Percentiles rank a stretch among this genome's conserved stretches.
These are phyloP conservation scores for Oreochromis mossambicus DNA, from an alignment of 2,797 vertebrate genomes.

Conservation along the genomic window DNA sequence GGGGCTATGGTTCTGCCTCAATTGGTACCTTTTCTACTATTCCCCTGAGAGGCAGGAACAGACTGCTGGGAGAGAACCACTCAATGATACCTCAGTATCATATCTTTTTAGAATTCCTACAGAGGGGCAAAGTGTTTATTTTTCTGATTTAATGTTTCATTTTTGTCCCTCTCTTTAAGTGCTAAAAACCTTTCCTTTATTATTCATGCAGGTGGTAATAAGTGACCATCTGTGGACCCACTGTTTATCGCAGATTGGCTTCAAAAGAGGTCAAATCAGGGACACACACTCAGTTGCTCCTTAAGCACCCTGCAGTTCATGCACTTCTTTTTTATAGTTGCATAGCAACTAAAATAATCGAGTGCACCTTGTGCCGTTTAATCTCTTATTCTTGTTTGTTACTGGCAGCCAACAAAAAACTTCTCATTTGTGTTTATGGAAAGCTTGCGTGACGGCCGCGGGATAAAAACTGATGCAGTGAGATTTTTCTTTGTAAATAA, in stretches of 20 bases:
- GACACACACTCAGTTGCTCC: background rate
- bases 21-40: background rate
- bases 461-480: background rate
- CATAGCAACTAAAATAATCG: background rate
- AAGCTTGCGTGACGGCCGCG: background rate
- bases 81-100: background rate
- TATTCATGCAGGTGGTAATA: conserved; percentile 32
- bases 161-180: background rate
- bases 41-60: background rate
- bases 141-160: background rate
- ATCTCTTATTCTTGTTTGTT: background rate
- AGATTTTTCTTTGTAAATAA: background rate
- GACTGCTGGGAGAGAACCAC: background rate
- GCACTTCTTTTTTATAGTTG: background rate
- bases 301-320: background rate
- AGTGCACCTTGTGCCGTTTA: background rate
- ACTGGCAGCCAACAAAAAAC: background rate
- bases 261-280: conserved; percentile 20
- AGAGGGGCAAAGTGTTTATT: background rate
- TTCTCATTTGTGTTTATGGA: background rate
- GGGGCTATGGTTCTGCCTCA: background rate
- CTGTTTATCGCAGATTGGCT: conserved; percentile 18
- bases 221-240: conserved; percentile 16
- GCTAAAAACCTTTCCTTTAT: conserved; percentile 10
- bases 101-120: background rate